A percentile compares a stretch with the other conserved stretches of the same genome.
Conservation (phyloP, 1,140 invertebrate species). For the Drosophila ohnishii region DNA sequence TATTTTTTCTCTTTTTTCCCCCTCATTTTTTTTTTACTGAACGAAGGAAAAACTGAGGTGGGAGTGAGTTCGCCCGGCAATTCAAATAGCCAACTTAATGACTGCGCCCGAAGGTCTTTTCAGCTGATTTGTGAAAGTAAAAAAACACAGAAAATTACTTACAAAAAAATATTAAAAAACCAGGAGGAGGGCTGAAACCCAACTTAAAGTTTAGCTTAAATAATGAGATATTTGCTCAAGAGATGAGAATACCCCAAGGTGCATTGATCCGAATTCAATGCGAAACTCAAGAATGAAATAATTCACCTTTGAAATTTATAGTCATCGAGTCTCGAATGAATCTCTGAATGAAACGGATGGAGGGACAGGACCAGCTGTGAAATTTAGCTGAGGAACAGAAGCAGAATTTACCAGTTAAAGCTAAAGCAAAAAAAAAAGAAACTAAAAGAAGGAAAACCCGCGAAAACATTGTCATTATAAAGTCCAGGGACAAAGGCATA, state of each 20-base stretch:
- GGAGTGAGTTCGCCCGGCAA: slow-evolving; percentile 35
- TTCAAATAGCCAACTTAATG: slow-evolving; percentile 81
- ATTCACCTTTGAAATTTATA: slow-evolving; percentile 43
- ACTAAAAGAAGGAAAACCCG: slow-evolving; percentile 13
- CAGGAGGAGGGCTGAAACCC: background rate
- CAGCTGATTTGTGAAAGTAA: slow-evolving; percentile 71
- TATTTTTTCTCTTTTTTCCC: slow-evolving; percentile 13
- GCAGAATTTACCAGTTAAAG: background rate
- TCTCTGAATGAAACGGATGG: slow-evolving; percentile 12
- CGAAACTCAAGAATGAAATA: slow-evolving; percentile 33
- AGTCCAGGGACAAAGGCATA: slow-evolving; percentile 47
- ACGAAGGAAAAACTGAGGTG: background rate
- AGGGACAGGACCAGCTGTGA: slow-evolving; percentile 41
- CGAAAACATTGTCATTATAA: slow-evolving; percentile 50
- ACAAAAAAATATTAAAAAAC: slow-evolving; percentile 38
- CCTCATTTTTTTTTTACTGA: background rate
- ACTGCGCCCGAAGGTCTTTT: slow-evolving; percentile 71
- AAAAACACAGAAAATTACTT: slow-evolving; percentile 34
- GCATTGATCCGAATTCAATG: slow-evolving; percentile 69
- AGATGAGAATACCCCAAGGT: slow-evolving; percentile 39
- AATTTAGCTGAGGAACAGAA: slow-evolving; percentile 6
- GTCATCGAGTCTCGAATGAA: background rate
- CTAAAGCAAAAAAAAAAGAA: background rate
- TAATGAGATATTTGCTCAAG: slow-evolving; percentile 37
- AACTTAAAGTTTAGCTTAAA: slow-evolving; percentile 33